Evolutionary conservation across 2,797 vertebrate species (phyloP), one percentile per base, ranked within the genome.

Genomic region (Malacoctenus gilli): DNA sequence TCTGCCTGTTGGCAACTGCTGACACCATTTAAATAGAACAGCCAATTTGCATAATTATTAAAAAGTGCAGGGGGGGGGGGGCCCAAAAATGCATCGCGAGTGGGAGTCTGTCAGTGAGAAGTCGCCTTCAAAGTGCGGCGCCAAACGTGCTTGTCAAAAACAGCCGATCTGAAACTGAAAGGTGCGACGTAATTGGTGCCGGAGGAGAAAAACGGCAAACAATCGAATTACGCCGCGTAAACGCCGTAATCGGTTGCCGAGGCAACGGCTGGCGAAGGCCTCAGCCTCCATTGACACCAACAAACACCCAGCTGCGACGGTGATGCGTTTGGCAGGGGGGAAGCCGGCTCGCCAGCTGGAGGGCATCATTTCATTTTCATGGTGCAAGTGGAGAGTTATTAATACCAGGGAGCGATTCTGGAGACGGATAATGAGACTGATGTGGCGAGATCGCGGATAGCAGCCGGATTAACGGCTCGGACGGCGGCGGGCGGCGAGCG

Each of bases 311-410:
- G 77, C 64, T 66, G 80, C 59, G 70, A 59, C 13, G 3, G 52
- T 41, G 71, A 76, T 61, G 81, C 83, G 77, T 77, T 74, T 73
- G 75, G 75, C 64, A 61, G 72, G 67, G 72, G 67, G 71, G 9
- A 75, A 83, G 59, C 65, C 44, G 23, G 55, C 64, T 63, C 71
- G 80, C 63, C 75, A 82, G 80, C 80, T 75, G 70, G 66, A 79
- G 59, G 67, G 58, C 57, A 35, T 69, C 59, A 50, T 79, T 82
- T 85, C 14, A 80, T 79, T 80, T 84, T 58, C 74, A 72, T 54
- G 43, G 44, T 76, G 65, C 39, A 60, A 65, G 51, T 75, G 46
- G 31, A 68, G 53, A 25, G 66, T 69, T 75, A 74, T 87, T 87
- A 80, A 81, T 70, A 76, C 54, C 61, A 57, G 47, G 13, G 44